Evolutionary conservation across 2,888 invertebrate species (phyloP), one percentile per base, ranked within the genome.

Genomic region (Drosophila mettleri): DNA sequence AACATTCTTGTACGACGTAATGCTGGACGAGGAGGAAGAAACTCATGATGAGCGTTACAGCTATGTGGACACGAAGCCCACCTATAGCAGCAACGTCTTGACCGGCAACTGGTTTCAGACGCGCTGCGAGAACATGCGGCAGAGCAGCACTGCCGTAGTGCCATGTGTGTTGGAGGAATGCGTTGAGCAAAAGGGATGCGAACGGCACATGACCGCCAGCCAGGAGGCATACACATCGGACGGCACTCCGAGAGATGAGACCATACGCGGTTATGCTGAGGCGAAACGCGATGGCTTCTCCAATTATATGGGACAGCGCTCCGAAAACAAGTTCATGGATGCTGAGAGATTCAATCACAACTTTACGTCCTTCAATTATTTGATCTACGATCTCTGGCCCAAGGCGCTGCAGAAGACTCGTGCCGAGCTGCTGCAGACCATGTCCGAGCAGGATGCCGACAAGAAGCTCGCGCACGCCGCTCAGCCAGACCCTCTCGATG

Each of bases 101-200:
- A 68, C 51, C 2, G 79, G 78, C 7, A 39, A 76, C n/a, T 78
- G 78, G 79, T 36, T 31, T 22, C 66, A 22, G 24, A 18, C n/a
- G 9, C 72, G 64, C 7, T 52, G 22, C 18, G 36, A 46, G 7
- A 12, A 18, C 0, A 4, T 22, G 14, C 55, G 20, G 0, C 60
- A 51, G 34, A 62, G 22, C 39, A 64, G 14, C 18, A 33, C 16
- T 6, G 72, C 66, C 2, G 29, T 73, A 2, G 73, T 73, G 36
- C 73, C 73, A 2, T 48, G 64, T 6, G 27, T 74, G 1, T 6
- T 59, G 24, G 22, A 16, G 9, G 41, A 36, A 0, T 27, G 10
- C 2, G 8, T 27, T 2, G 20, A 20, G 24, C 54, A 55, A 3
- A 33, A 29, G 2, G 34, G 22, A 3, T 74, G 74, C 7, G 74